phyloP scores from a whole-genome alignment of 2,113 vertebrate species.

The Pontoporia blainvillei region DNA sequence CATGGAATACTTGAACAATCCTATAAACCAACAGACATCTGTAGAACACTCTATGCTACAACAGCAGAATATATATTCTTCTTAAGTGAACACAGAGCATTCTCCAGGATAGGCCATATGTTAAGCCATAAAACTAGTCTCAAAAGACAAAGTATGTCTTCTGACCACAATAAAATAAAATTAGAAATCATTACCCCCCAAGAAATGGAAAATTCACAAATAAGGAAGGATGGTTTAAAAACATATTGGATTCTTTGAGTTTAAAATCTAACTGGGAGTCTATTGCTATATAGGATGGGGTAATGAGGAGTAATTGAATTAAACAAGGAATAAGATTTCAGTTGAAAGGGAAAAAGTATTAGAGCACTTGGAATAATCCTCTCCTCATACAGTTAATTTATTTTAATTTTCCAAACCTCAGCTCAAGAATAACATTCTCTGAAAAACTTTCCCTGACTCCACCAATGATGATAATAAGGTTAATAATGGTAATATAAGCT shows the following conservation, averaged over 20 bases:
- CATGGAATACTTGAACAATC: background rate
- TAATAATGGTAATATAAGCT: constrained; percentile 13
- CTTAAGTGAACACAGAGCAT: background rate
- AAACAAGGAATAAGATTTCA: background rate
- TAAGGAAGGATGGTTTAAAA: background rate
- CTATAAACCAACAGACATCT: background rate
- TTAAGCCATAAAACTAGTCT: background rate
- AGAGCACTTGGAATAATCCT: background rate
- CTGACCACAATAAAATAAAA: background rate
- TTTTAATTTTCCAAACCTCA: background rate
- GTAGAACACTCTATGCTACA: background rate
- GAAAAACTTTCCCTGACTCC: background rate
- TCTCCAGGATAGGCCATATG: background rate
- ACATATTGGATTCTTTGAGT: background rate
- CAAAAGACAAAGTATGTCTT: background rate
- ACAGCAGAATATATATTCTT: background rate
- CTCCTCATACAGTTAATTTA: background rate
- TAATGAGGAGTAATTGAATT: background rate
- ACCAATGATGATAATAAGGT: background rate
- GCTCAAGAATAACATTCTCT: background rate
- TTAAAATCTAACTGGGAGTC: background rate
- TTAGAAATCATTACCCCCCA: background rate
- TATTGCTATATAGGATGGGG: background rate
- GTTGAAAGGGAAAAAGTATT: background rate
- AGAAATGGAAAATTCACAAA: background rate